These are phyloP conservation scores for Aphelenchoides fujianensis DNA, from an alignment of 1,140 invertebrate genomes.

Conservation along the genomic window DNA sequence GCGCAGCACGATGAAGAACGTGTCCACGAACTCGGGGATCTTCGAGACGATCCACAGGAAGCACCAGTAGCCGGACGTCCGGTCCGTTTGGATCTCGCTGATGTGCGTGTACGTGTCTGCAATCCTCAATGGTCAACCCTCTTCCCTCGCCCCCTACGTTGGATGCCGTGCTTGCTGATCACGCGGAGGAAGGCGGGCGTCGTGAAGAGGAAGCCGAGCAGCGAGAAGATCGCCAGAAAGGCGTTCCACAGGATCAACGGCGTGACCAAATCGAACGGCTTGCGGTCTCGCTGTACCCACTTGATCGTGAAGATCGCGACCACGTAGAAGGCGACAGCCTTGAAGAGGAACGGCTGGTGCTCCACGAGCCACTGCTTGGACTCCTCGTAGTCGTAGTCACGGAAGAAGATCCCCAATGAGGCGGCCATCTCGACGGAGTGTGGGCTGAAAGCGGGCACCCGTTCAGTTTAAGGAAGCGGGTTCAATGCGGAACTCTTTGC, in stretches of 20 bases:
- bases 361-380: conserved; percentile 45
- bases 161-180: conserved; percentile 33
- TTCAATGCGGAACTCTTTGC: neutral
- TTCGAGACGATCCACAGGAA: conserved; percentile 54
- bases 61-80: conserved; percentile 44
- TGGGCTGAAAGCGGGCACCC: too few relatives aligned
- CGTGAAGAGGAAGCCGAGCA: conserved; percentile 40
- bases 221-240: conserved; percentile 39
- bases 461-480: neutral
- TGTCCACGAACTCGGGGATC: conserved; percentile 44
- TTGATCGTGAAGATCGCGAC: conserved; percentile 64
- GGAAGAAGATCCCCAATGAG: conserved; percentile 36
- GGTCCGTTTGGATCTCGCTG: conserved; percentile 43
- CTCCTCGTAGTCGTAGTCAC: conserved; percentile 38
- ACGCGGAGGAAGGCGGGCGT: conserved; percentile 47
- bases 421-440: neutral
- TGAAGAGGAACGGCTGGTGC: conserved; percentile 41
- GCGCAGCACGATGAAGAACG: conserved; percentile 71
- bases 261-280: conserved; percentile 25
- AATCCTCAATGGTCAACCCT: conserved; percentile 12
- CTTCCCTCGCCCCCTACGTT: conserved; percentile 28
- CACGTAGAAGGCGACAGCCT: conserved; percentile 75
- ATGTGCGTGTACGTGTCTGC: conserved; percentile 51
- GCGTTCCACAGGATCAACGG: conserved; percentile 34
- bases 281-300: conserved; percentile 33